Base-by-base conservation (phyloP, 1,140 invertebrate species). In the Diprion similis region DNA sequence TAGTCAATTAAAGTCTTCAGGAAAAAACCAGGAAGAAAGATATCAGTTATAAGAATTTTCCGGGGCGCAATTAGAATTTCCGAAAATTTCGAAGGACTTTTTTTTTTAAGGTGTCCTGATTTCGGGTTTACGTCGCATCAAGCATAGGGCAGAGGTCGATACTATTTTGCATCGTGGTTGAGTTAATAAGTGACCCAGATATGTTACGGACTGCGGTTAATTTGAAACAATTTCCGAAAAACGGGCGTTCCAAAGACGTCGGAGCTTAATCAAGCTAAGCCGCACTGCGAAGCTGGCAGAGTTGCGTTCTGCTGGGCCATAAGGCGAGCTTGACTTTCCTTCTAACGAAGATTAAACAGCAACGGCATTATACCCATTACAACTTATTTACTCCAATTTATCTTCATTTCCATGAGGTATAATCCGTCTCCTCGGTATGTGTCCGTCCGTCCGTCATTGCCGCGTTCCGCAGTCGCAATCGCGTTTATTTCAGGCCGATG, bases 301-400 rank as follows among this genome's bases (percentile, higher is more conserved):
- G 24, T 37, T 37, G 24, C 24, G 24, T 37, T 37, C 2, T 6
- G 24, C 24, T 6, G 24, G 24, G 24, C 24, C 24, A 37, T 37
- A 37, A 37, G 24, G 6, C 24, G 24, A 8, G 51, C 51, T 59
- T 17, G 18, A 70, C 46, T 15, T 46, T 47, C 45, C 69, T 65
- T 17, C 66, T 73, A 73, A 78, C 75, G 71, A 76, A 78, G 77
- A 81, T 82, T 81, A 82, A 82, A 80, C 79, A 82, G 81, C 77
- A 76, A 73, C 77, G 78, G 80, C 80, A 80, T 74, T 78, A 81
- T 78, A 75, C 75, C 79, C 78, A 82, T 82, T 82, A 82, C 78
- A 78, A 80, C 79, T 82, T 79, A 79, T 82, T 82, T 79, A 78
- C 77, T 79, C 79, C 77, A 82, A 82, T 82, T 80, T 79, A 80